Evolutionary conservation across 2,888 invertebrate species (phyloP).

Genomic region (Hemaris fuciformis): DNA sequence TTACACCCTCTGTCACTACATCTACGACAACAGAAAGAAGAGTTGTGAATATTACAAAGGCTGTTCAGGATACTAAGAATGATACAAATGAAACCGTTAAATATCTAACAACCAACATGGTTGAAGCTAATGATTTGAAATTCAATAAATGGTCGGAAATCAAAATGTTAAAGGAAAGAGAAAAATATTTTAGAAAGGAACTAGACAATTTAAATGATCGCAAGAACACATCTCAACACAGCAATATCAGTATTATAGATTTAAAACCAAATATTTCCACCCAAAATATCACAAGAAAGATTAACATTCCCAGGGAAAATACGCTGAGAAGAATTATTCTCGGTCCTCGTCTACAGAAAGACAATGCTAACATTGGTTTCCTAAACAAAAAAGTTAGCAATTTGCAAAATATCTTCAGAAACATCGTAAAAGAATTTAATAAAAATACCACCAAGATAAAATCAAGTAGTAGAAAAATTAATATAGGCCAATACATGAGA

Average conservation of each 20-base stretch:
- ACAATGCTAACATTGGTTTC: slow-evolving; percentile 11
- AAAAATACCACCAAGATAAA: slow-evolving; percentile 28
- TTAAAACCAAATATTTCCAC: slow-evolving; percentile 14
- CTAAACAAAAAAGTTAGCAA: slow-evolving; percentile 21
- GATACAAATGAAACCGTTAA: not conserved
- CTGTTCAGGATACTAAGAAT: not conserved
- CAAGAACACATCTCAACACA: not conserved
- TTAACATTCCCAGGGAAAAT: slow-evolving; percentile 27
- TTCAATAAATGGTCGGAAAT: slow-evolving; percentile 31
- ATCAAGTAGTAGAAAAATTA: slow-evolving; percentile 29
- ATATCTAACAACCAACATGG: slow-evolving; percentile 6
- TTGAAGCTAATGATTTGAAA: slow-evolving; percentile 29
- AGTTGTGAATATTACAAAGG: not conserved
- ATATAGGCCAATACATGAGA: slow-evolving; percentile 48
- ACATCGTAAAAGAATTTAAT: slow-evolving; percentile 27
- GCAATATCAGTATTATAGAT: not conserved
- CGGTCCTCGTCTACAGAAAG: slow-evolving; percentile 21
- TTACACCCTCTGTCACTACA: not conserved
- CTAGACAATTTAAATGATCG: not conserved
- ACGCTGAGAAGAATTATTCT: slow-evolving; percentile 31
- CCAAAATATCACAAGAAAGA: slow-evolving; percentile 22
- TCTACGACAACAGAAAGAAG: not conserved
- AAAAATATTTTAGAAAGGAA: slow-evolving; percentile 11
- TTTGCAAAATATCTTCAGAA: slow-evolving; percentile 29
- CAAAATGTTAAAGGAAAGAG: slow-evolving; percentile 26